Evolutionary conservation across 1,140 invertebrate species (phyloP), one percentile per base, ranked within the genome.

Genomic region (Halyomorpha halys): DNA sequence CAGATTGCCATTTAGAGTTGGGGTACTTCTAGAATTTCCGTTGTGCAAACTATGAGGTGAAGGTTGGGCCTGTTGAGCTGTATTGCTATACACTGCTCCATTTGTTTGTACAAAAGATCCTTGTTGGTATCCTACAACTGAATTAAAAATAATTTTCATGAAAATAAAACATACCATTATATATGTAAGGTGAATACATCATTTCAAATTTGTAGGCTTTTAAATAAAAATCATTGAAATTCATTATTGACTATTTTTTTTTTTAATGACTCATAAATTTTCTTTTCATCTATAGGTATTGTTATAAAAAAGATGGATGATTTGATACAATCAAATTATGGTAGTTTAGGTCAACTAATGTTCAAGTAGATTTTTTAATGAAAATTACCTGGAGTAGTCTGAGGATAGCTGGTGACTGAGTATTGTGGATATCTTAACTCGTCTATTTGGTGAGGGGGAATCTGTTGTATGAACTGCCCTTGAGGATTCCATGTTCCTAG

Each of bases 391-490:
- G 70, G 68, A 23, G 69, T 59, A n/a, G 68, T 56, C 15, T 69
- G 68, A 49, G 68, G 65, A 34, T 67, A 68, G 9, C 63, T 25
- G 16, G 66, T 25, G 3, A 67, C 66, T 27, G 53, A 62, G 56
- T 71, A 71, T 63, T 71, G 70, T 13, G 70, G 63, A 61, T 71
- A 70, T 65, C 70, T 66, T 15, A 71, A 16, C 27, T 71, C 70
- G 44, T 71, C 69, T 34, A 71, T 63, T 30, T 70, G 70, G 45
- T 67, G 68, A 21, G 69, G 51, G 15, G 70, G 69, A 53, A 70
- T 44, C 54, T 70, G 69, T 49, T 71, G 70, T 53, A 70, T 70
- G 39, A 70, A 70, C 60, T 70, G 69, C 9, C 70, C 69, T 60
- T 71, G 70, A 25, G 69, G 69, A 0, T 69, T 65, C 70, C 70